These are phyloP conservation scores for Aphidius colemani DNA, from an alignment of 2,888 invertebrate species.

Conservation along the genomic window DNA sequence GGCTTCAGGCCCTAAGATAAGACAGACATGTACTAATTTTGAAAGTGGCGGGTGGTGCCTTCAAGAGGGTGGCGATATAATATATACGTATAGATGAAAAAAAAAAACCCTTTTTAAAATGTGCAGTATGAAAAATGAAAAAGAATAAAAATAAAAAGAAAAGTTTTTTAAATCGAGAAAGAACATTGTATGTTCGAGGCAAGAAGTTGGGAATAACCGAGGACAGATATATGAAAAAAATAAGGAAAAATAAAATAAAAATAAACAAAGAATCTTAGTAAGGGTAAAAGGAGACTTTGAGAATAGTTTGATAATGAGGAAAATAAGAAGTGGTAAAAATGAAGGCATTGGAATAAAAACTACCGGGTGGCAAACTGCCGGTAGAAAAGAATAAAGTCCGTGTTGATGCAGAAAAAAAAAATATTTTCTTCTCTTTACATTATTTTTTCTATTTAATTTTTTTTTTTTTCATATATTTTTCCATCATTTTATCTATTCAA, in stretches of 20 bases:
- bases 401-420: too few relatives aligned
- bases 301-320: constrained; percentile 19
- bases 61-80: constrained; percentile 34
- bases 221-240: constrained; percentile 12
- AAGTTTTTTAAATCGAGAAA: constrained; percentile 20
- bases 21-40: constrained; percentile 48
- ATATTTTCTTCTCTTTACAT: too few relatives aligned
- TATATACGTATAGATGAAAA: constrained; percentile 24
- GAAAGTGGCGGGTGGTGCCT: constrained; percentile 42
- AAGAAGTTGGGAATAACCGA: constrained; percentile 16
- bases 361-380: constrained; percentile 41
- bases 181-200: constrained; percentile 25
- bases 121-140: constrained; percentile 22
- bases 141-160: constrained; percentile 38
- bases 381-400: constrained; percentile 37
- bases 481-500: not conserved
- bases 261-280: constrained; percentile 1
- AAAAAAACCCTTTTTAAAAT: constrained; percentile 6
- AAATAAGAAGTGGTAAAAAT: constrained; percentile 20
- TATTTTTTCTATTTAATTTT: constrained; percentile 34
- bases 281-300: not conserved
- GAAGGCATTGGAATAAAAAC: constrained; percentile 9
- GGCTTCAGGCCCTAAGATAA: too few relatives aligned
- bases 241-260: constrained; percentile 8
- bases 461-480: constrained; percentile 8